phyloP scores from a whole-genome alignment of 2,113 vertebrate genomes.

The Lontra canadensis region DNA sequence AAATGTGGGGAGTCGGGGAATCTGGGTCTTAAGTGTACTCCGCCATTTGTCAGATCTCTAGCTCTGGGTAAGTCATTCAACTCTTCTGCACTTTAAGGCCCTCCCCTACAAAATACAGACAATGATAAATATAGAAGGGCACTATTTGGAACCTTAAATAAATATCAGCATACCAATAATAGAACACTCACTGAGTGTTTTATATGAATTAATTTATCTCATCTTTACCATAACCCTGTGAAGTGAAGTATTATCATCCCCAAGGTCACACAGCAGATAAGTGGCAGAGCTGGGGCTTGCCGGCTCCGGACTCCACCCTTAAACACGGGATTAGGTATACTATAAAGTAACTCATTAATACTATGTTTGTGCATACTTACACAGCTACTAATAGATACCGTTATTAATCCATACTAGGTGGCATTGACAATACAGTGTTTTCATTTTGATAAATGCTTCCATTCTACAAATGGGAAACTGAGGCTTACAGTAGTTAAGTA shows the following conservation, averaged over 20 bases:
- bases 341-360: not conserved
- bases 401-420: not conserved
- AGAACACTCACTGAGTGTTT: not conserved
- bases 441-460: not conserved
- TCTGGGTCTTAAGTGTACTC: not conserved
- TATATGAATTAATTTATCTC: not conserved
- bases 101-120: not conserved
- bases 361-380: not conserved
- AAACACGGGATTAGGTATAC: not conserved
- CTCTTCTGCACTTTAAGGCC: not conserved
- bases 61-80: not conserved
- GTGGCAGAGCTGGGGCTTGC: not conserved
- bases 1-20: not conserved
- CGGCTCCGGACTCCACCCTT: not conserved
- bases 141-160: not conserved
- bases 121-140: not conserved
- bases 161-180: not conserved
- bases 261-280: not conserved
- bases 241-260: not conserved
- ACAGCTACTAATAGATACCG: not conserved
- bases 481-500: not conserved
- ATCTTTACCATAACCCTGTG: not conserved
- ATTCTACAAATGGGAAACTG: not conserved
- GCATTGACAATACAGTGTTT: not conserved
- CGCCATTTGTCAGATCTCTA: not conserved